Evolutionary conservation across 2,888 invertebrate species (phyloP).

Genomic region (Dione juno): DNA sequence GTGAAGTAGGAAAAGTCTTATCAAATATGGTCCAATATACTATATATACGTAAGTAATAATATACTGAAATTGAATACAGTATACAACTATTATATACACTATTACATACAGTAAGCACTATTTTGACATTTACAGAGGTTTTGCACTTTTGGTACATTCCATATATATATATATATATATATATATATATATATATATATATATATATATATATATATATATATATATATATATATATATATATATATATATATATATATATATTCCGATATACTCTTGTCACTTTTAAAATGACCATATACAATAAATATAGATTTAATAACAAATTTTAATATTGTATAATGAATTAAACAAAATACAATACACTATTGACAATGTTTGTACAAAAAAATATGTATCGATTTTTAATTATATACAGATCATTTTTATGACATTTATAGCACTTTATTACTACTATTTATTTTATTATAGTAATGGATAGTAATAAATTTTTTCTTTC

Average conservation of each 20-base stretch:
- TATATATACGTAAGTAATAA: neutral
- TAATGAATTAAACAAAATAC: neutral
- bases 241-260: no score
- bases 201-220: no score
- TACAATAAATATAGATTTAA: neutral
- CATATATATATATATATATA: no score
- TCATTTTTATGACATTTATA: neutral
- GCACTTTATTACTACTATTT: no score
- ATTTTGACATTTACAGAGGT: neutral
- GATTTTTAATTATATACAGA: neutral
- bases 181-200: no score
- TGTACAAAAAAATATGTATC: neutral
- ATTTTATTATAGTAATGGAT: no score
- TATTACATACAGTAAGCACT: no score
- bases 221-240: no score
- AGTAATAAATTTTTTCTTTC: no score
- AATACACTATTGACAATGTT: neutral
- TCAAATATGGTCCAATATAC: neutral
- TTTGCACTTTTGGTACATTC: conserved; percentile 1
- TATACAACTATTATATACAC: neutral
- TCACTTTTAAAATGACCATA: neutral
- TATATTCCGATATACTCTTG: no score
- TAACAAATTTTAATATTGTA: neutral
- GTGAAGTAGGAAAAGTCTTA: neutral
- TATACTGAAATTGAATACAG: neutral